Evolutionary conservation across 2,888 invertebrate species (phyloP).

Genomic region (Endotricha flammealis): DNA sequence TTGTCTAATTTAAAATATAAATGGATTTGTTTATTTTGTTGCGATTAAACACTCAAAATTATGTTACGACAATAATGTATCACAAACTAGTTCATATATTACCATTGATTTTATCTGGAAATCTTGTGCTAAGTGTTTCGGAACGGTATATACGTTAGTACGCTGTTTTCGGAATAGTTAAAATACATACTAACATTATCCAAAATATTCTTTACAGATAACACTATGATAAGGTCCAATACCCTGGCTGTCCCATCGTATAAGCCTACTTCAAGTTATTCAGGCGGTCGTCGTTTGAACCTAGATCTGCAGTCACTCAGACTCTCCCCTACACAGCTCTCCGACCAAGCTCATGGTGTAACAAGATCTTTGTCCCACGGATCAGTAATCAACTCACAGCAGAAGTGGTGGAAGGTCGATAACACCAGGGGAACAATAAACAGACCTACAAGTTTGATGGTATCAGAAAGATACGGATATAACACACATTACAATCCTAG

Average conservation of each 20-base stretch:
- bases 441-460: conserved; percentile 78
- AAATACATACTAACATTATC: no score
- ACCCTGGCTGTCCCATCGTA: conserved; percentile 72
- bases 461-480: conserved; percentile 70
- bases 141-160: no score
- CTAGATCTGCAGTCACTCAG: conserved; percentile 59
- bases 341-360: conserved; percentile 64
- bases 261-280: conserved; percentile 60
- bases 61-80: no score
- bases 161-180: no score
- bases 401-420: conserved; percentile 73
- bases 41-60: no score
- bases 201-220: conserved; percentile 58
- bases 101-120: no score
- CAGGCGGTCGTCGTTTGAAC: conserved; percentile 55
- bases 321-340: conserved; percentile 58
- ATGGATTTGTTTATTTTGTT: no score
- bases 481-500: conserved; percentile 48
- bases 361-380: conserved; percentile 82
- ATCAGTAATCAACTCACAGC: conserved; percentile 76
- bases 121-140: no score
- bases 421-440: conserved; percentile 64
- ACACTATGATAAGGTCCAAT: conserved; percentile 74
- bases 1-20: no score
- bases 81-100: no score